Evolutionary conservation across 2,888 invertebrate genomes (phyloP), one percentile per base, ranked within the genome.

Genomic region (Cerceris ruficornis): DNA sequence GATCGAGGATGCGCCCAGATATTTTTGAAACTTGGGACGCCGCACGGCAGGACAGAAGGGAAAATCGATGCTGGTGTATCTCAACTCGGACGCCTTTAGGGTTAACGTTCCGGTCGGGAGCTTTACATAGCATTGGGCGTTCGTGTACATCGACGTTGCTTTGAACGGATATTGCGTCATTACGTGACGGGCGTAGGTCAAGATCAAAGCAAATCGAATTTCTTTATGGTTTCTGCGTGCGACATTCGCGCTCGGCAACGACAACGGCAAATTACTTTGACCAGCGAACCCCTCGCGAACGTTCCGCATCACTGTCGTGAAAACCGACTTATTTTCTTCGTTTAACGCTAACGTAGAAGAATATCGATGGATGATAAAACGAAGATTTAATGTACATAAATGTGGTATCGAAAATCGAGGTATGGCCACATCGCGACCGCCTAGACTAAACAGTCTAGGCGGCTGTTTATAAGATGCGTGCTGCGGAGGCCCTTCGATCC

Each of bases 201-300:
- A 58, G 69, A 74, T 75, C 75, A 75, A 75, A 70, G 74, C 54
- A 17, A 65, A 60, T 54, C 49, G 49, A 55, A 55, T 65, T 70
- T 70, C 67, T 70, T 55, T 60, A 39, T 28, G 65, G 49, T 49
- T 54, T 60, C 70, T 65, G 69, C 59, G 46, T 39, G 55, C 46
- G 72, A 67, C 72, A 60, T 61, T 17, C 42, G 46, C 66, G 52
- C 64, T 49, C 50, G 50, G 49, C 68, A 39, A 39, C 52, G 46
- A 74, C 62, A 69, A 69, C 64, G 58, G 59, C 58, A 73, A 69
- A 73, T 73, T 73, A 60, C 59, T 14, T 42, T 43, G 46, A 43
- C 54, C 42, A 75, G 70, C 70, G 54, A 61, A 55, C 65, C 54
- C 17, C 8, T 64, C 41, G 17, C 17, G 28, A 6, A 8, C 28